phyloP scores from a whole-genome alignment of 2,797 vertebrate species.

The Myotis pilosus region DNA sequence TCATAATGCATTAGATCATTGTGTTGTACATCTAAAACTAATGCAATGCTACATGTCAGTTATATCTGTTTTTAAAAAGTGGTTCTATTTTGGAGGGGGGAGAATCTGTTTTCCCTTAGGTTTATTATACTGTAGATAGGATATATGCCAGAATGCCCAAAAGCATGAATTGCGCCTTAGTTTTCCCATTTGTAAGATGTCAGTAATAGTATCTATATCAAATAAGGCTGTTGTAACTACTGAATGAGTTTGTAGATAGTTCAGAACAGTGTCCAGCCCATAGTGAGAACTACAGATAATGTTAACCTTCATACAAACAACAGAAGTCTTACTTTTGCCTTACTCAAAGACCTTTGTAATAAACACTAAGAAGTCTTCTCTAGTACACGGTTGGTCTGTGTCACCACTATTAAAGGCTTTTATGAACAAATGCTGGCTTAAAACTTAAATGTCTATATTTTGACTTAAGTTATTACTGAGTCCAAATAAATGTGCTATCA shows the following conservation, averaged over 20 bases:
- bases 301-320: constrained; percentile 9
- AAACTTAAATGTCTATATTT: background rate
- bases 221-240: background rate
- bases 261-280: background rate
- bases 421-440: background rate
- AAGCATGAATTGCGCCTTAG: background rate
- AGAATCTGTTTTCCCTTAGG: background rate
- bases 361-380: background rate
- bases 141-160: background rate
- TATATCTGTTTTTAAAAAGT: background rate
- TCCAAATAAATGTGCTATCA: background rate
- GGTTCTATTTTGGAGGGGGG: background rate
- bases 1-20: background rate
- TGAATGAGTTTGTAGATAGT: background rate
- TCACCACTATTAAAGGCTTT: background rate
- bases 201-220: background rate
- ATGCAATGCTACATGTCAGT: background rate
- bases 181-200: background rate
- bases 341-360: background rate
- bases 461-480: background rate
- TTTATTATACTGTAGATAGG: background rate
- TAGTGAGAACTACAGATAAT: background rate
- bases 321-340: constrained; percentile 17
- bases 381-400: background rate
- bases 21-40: background rate